These are phyloP conservation scores for Cynocephalus volans DNA, from an alignment of 2,113 vertebrate genomes.

Conservation along the genomic window DNA sequence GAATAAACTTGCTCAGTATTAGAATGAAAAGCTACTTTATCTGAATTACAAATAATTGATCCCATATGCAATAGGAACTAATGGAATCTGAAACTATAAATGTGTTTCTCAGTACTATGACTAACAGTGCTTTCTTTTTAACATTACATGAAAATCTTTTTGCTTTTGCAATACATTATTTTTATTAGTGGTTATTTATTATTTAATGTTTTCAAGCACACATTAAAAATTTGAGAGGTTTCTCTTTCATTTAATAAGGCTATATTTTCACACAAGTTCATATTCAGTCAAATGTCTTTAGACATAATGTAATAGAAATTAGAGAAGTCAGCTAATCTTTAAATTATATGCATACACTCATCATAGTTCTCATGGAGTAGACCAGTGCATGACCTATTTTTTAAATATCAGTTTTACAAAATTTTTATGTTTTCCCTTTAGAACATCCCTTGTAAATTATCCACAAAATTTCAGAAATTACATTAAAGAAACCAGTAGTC, in stretches of 20 bases:
- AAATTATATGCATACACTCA: background rate
- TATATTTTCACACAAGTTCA: slow-evolving; percentile 44
- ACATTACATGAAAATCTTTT: slow-evolving; percentile 32
- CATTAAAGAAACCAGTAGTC: slow-evolving; percentile 10
- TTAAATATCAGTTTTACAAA: background rate
- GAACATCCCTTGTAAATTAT: slow-evolving; percentile 55
- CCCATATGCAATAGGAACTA: background rate
- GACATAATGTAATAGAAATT: slow-evolving; percentile 22
- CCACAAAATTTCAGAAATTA: slow-evolving; percentile 20
- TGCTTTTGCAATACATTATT: background rate
- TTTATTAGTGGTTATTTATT: slow-evolving; percentile 36
- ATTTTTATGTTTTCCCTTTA: slow-evolving; percentile 65
- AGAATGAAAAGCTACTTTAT: slow-evolving; percentile 59
- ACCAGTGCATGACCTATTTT: background rate
- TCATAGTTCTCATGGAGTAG: background rate
- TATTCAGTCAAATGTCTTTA: slow-evolving; percentile 48
- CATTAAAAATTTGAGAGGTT: background rate
- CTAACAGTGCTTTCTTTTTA: slow-evolving; percentile 41
- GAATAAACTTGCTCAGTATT: background rate
- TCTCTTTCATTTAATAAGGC: slow-evolving; percentile 20
- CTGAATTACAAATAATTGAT: slow-evolving; percentile 67
- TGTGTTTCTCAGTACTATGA: background rate
- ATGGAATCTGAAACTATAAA: background rate
- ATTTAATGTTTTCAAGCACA: slow-evolving; percentile 58
- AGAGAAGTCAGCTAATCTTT: slow-evolving; percentile 39